A percentile compares a stretch with the other conserved stretches of the same genome.
phyloP scores from a whole-genome alignment of 2,797 vertebrate species.

The Chaetodon trifasciatus region DNA sequence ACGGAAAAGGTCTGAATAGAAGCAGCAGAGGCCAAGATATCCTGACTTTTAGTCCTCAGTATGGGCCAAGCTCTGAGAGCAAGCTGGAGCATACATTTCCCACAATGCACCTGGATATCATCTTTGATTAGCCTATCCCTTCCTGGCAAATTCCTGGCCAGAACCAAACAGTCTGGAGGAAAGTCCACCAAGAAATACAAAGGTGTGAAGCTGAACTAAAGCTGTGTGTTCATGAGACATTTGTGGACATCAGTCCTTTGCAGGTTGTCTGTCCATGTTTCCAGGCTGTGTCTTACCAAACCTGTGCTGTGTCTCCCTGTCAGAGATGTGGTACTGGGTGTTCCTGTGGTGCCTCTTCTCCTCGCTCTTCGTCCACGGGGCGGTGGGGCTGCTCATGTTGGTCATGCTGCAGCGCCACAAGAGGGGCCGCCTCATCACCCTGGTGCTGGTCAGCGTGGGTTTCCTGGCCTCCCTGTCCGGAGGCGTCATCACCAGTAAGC shows the following conservation, averaged over 20 bases:
- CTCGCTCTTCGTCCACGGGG: slow-evolving; percentile 95
- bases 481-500: slow-evolving; percentile 98
- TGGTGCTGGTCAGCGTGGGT: slow-evolving; percentile 94
- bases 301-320: slow-evolving; percentile 5
- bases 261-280: not conserved
- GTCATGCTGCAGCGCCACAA: slow-evolving; percentile 96
- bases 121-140: not conserved
- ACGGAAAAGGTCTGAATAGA: not conserved
- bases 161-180: too few species aligned
- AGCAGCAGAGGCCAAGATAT: not conserved
- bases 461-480: slow-evolving; percentile 95
- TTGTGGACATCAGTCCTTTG: not conserved
- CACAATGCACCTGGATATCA: not conserved
- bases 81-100: not conserved
- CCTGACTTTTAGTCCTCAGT: not conserved
- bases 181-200: too few species aligned
- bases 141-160: not conserved
- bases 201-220: too few species aligned
- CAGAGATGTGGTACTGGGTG: slow-evolving; percentile 97
- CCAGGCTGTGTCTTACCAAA: not conserved
- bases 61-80: not conserved
- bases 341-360: slow-evolving; percentile 99
- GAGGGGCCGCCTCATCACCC: slow-evolving; percentile 93
- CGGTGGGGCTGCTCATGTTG: slow-evolving; percentile 94
- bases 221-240: not conserved